phyloP scores from a whole-genome alignment of 2,888 invertebrate genomes.

The Pachycephus smyrnensis region DNA sequence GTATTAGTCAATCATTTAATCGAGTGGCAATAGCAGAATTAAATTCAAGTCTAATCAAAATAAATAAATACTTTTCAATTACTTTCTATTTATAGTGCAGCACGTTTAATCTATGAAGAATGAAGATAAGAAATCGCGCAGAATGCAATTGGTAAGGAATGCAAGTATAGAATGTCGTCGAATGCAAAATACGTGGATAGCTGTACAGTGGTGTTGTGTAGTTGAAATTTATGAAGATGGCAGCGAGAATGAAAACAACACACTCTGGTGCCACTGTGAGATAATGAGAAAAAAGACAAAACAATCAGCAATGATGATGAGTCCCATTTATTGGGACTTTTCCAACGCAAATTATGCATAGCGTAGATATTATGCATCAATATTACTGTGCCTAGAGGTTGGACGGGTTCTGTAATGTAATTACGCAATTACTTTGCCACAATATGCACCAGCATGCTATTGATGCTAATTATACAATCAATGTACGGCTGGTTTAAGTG shows the following conservation, averaged over 20 bases:
- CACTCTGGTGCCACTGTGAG: not conserved
- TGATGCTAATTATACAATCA: slow-evolving; percentile 37
- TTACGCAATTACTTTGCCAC: slow-evolving; percentile 43
- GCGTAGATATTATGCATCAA: not conserved
- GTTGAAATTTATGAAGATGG: no score
- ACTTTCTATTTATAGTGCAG: not conserved
- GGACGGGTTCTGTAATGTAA: slow-evolving; percentile 31
- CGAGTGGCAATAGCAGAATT: not conserved
- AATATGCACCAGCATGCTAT: slow-evolving; percentile 32
- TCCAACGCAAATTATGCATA: not conserved
- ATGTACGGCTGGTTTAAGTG: slow-evolving; percentile 28
- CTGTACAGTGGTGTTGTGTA: not conserved
- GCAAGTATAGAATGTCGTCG: not conserved
- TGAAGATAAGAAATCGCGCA: not conserved
- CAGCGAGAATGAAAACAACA: not conserved
- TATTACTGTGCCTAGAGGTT: slow-evolving; percentile 14
- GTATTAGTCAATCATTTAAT: not conserved
- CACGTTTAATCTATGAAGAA: not conserved
- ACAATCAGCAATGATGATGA: not conserved
- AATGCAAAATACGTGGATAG: not conserved
- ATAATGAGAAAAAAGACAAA: not conserved
- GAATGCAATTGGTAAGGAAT: no score
- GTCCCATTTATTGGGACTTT: not conserved
- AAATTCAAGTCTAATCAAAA: not conserved
- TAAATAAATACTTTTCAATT: not conserved